Evolutionary conservation across 2,113 vertebrate species (phyloP).

Genomic region (Pluvialis apricaria): DNA sequence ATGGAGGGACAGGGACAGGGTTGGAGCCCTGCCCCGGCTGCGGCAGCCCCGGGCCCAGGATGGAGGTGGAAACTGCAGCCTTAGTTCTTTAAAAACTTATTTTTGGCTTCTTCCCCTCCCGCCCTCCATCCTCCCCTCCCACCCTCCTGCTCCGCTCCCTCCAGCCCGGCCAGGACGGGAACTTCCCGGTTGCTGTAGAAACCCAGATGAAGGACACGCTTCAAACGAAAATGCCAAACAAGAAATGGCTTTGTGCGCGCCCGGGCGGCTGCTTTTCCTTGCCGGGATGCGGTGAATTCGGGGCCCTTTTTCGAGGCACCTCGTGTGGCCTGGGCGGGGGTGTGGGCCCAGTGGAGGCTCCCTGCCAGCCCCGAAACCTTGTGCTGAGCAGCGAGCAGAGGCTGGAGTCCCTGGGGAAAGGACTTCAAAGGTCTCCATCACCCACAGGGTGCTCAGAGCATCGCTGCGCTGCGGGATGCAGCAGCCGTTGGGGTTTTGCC

Average conservation of each 20-base stretch:
- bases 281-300: accelerated
- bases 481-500: neutral
- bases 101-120: neutral
- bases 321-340: accelerated
- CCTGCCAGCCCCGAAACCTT: accelerated
- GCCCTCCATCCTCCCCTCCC: neutral
- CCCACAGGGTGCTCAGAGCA: neutral
- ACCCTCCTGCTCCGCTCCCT: neutral
- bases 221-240: neutral
- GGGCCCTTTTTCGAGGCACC: neutral
- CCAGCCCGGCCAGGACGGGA: neutral
- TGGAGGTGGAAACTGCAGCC: neutral
- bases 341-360: accelerated
- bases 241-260: neutral
- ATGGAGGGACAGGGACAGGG: accelerated
- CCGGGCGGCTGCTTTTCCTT: neutral
- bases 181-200: constrained; percentile 48
- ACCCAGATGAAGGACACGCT: constrained; percentile 43
- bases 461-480: neutral
- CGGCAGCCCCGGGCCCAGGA: neutral
- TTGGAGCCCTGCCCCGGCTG: neutral
- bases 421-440: neutral
- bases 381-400: accelerated
- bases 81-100: neutral
- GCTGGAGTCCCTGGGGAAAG: neutral